Conservation (phyloP, 2,797 vertebrate species). For the Cirrhinus mrigala region DNA sequence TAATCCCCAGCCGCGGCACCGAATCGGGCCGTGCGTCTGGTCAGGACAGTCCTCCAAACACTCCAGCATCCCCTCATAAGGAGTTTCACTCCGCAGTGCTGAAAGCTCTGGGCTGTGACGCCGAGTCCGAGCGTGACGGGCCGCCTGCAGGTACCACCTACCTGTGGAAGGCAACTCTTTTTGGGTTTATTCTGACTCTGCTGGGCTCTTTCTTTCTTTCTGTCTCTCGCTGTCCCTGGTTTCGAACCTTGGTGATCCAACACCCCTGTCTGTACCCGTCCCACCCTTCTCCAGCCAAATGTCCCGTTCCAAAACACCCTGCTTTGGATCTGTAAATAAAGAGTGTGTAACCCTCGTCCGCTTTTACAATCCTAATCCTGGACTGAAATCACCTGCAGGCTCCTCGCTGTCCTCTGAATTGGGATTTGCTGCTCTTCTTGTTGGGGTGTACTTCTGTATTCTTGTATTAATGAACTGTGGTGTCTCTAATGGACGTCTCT, state of each 20-base stretch:
- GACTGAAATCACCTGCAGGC: constrained; percentile 39
- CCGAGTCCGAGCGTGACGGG: constrained; percentile 68
- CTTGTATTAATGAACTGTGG: constrained; percentile 57
- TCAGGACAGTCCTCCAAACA: constrained; percentile 13
- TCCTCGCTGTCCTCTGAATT: constrained; percentile 64
- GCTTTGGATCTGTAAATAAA: not conserved
- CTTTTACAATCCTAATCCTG: not conserved
- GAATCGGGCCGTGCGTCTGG: constrained; percentile 48
- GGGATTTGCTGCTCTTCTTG: constrained; percentile 42
- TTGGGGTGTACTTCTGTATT: constrained; percentile 42
- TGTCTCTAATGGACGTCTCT: constrained; percentile 47
- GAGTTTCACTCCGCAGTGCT: constrained; percentile 86
- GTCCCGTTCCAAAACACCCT: not conserved
- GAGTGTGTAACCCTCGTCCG: not conserved
- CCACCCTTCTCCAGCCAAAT: not conserved
- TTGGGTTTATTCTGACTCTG: constrained; percentile 44
- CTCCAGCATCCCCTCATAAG: constrained; percentile 76
- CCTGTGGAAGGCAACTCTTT: constrained; percentile 29
- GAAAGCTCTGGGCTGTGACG: constrained; percentile 77
- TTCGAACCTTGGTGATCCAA: constrained; percentile 34
- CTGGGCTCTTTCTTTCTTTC: constrained; percentile 28
- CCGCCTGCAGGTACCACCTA: constrained; percentile 79
- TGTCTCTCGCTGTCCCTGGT: constrained; percentile 13
- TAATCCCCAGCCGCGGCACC: constrained; percentile 45
- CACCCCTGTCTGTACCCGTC: not conserved